Evolutionary conservation across 2,888 invertebrate species (phyloP).

Genomic region (Brenthis ino): DNA sequence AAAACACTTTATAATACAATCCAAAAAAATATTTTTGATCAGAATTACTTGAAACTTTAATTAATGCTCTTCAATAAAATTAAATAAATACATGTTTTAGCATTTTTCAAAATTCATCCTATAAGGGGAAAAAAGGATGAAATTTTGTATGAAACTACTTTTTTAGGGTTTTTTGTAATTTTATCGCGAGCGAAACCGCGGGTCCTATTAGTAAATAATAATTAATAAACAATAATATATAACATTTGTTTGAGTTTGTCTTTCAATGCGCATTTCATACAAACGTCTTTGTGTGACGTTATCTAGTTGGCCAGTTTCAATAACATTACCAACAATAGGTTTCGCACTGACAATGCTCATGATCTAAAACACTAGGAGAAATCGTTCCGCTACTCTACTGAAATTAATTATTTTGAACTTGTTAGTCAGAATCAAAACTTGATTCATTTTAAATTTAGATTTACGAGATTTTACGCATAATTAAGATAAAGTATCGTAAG

Average conservation of each 20-base stretch:
- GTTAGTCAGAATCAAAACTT: conserved; percentile 2
- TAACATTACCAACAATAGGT: conserved; percentile 29
- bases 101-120: too few species aligned
- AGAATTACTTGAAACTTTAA: too few species aligned
- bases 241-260: conserved; percentile 14
- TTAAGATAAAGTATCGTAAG: background rate
- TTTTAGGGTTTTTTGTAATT: too few species aligned
- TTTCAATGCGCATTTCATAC: conserved; percentile 10
- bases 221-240: conserved; percentile 18
- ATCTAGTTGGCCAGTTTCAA: conserved; percentile 35
- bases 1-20: too few species aligned
- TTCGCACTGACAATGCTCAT: conserved; percentile 21
- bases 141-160: too few species aligned
- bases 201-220: background rate
- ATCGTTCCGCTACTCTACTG: conserved; percentile 20
- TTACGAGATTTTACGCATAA: background rate
- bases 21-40: too few species aligned
- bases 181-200: too few species aligned
- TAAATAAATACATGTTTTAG: too few species aligned
- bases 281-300: conserved; percentile 26
- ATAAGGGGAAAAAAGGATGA: too few species aligned
- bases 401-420: conserved; percentile 20
- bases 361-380: conserved; percentile 24
- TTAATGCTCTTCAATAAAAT: too few species aligned
- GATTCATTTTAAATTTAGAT: background rate